Conservation (phyloP, 2,113 vertebrate genomes). For the Tamias sibiricus region DNA sequence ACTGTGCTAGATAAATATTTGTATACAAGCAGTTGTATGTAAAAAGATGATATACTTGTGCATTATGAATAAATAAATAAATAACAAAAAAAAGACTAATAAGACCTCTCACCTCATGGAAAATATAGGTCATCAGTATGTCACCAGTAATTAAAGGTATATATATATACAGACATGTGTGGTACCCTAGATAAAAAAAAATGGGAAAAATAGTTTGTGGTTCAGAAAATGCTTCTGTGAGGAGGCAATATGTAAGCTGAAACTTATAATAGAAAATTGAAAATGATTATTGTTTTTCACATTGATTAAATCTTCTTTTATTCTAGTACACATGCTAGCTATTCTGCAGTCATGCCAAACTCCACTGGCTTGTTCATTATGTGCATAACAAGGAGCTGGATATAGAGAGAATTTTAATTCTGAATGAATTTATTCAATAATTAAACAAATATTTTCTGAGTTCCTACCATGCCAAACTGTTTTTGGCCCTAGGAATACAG, state of each 20-base stretch:
- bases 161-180: neutral
- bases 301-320: neutral
- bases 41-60: too few relatives aligned
- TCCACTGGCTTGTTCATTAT: neutral
- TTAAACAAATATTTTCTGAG: neutral
- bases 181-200: neutral
- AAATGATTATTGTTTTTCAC: conserved; percentile 3
- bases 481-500: neutral
- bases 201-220: neutral
- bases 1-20: conserved; percentile 30
- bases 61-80: too few relatives aligned
- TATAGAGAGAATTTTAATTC: neutral
- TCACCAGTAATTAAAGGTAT: neutral
- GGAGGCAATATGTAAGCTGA: neutral
- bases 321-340: neutral
- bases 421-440: conserved; percentile 18
- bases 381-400: neutral
- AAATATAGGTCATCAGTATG: neutral
- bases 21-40: too few relatives aligned
- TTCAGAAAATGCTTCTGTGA: neutral
- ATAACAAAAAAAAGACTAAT: conserved; percentile 6
- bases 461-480: neutral
- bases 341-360: neutral
- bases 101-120: neutral
- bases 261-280: conserved; percentile 19